Percentiles rank a stretch among this genome's conserved stretches.
Evolutionary conservation across 1,140 invertebrate species (phyloP).

Genomic region (Drosophila fuyamai): DNA sequence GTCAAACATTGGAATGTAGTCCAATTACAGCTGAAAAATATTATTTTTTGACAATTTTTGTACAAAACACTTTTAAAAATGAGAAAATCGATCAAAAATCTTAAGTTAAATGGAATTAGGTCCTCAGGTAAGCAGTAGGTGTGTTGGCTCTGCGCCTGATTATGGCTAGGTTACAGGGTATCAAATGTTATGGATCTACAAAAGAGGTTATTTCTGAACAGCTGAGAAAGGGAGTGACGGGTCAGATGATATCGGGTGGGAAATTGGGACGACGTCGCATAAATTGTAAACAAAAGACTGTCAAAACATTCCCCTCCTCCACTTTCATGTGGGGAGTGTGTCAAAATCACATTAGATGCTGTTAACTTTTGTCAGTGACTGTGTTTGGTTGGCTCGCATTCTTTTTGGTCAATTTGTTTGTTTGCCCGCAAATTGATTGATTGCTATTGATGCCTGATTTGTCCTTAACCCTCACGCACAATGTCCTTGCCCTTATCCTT

Average conservation of each 20-base stretch:
- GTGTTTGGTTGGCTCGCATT: slow-evolving; percentile 22
- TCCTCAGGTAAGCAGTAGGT: no score
- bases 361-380: slow-evolving; percentile 66
- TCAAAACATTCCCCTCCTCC: slow-evolving; percentile 3
- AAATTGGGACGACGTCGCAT: slow-evolving; percentile 7
- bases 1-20: no score
- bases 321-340: slow-evolving; percentile 47
- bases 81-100: no score
- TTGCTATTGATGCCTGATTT: slow-evolving; percentile 79
- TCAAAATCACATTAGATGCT: slow-evolving; percentile 82
- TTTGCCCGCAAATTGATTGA: slow-evolving; percentile 77
- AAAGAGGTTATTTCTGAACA: no score
- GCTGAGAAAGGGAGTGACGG: not conserved
- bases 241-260: not conserved
- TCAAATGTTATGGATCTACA: no score
- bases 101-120: no score
- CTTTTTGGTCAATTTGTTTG: slow-evolving; percentile 63
- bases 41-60: no score
- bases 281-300: slow-evolving; percentile 59
- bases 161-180: no score
- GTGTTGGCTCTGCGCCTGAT: no score
- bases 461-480: slow-evolving; percentile 67
- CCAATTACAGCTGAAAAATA: no score
- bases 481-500: slow-evolving; percentile 20
- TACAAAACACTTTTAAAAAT: no score